phyloP scores from a whole-genome alignment of 2,797 vertebrate genomes.

The Ispidina lecontei region DNA sequence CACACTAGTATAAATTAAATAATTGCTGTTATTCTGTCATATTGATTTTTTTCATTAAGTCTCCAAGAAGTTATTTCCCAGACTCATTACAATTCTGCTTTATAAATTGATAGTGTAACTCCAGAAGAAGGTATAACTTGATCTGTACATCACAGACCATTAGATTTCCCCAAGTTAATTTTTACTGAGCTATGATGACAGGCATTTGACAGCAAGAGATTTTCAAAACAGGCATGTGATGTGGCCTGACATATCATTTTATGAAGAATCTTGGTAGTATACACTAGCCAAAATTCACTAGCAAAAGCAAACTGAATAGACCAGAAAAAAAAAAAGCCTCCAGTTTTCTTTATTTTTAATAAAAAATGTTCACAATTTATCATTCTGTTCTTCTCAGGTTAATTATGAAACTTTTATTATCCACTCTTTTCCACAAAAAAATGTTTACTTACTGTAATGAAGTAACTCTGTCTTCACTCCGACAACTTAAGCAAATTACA shows the following conservation, averaged over 20 bases:
- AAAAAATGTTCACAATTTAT: neutral
- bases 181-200: neutral
- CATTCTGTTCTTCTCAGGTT: neutral
- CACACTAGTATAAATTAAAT: neutral
- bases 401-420: neutral
- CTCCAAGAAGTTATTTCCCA: neutral
- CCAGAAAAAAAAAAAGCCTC: neutral
- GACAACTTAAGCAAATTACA: neutral
- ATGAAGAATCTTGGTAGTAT: neutral
- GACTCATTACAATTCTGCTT: neutral
- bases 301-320: neutral
- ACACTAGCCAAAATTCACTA: neutral
- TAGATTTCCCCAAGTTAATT: neutral
- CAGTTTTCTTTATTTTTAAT: neutral
- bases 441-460: neutral
- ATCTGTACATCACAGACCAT: neutral
- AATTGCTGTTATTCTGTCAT: neutral
- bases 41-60: neutral
- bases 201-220: neutral
- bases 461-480: neutral
- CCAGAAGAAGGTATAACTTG: neutral
- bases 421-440: neutral
- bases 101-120: neutral
- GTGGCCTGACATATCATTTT: neutral
- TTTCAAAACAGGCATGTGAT: neutral